phyloP scores from a whole-genome alignment of 2,888 invertebrate species.

The Aphodius sticticus region DNA sequence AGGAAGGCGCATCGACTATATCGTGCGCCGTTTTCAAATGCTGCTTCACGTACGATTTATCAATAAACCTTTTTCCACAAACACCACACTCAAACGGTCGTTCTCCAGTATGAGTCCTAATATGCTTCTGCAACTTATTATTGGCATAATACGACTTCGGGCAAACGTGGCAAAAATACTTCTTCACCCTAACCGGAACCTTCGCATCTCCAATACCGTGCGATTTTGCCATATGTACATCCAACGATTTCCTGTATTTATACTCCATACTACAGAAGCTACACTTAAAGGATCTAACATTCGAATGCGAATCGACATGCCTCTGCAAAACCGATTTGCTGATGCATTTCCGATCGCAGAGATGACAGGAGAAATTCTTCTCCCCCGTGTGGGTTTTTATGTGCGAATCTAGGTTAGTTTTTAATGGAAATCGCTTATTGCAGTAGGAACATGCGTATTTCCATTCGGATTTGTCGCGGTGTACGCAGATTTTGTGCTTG shows the following conservation, averaged over 20 bases:
- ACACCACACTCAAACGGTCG: constrained; percentile 51
- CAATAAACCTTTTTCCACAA: constrained; percentile 56
- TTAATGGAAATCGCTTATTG: constrained; percentile 51
- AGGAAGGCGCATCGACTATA: constrained; percentile 42
- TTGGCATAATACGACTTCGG: constrained; percentile 52
- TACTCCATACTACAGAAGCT: constrained; percentile 64
- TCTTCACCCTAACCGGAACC: constrained; percentile 62
- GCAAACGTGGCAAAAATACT: constrained; percentile 56
- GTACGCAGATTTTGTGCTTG: constrained; percentile 55
- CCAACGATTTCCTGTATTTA: constrained; percentile 61
- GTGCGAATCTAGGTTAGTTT: constrained; percentile 54
- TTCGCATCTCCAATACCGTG: constrained; percentile 60
- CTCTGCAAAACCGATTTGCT: constrained; percentile 50
- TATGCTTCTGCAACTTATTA: constrained; percentile 53
- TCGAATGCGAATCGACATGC: constrained; percentile 53
- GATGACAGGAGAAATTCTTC: constrained; percentile 52
- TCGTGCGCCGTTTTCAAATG: constrained; percentile 64
- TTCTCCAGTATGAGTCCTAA: constrained; percentile 52
- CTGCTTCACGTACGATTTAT: constrained; percentile 64
- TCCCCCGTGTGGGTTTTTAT: constrained; percentile 54
- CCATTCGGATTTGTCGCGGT: constrained; percentile 52
- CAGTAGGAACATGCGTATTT: constrained; percentile 53
- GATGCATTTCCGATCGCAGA: constrained; percentile 53
- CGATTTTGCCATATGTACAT: constrained; percentile 64
- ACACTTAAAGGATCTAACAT: constrained; percentile 55